Evolutionary conservation across 2,888 invertebrate genomes (phyloP), one percentile per base, ranked within the genome.

Genomic region (Calliphora vomitoria): DNA sequence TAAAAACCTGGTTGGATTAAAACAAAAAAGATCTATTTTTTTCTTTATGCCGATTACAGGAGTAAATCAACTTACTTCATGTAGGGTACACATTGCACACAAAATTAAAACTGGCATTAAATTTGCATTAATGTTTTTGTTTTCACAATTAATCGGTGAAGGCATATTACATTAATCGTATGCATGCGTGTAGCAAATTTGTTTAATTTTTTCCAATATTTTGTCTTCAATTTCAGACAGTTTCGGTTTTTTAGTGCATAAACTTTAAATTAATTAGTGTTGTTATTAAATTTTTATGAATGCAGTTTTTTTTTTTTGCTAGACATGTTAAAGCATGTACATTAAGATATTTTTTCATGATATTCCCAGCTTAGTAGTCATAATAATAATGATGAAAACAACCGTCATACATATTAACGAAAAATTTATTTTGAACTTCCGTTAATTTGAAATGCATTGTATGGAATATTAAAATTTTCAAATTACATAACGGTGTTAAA

Each of bases 401-500:
- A 82, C 13, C 15, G n/a, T 41, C 20, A 68, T 31, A 78, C 44
- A 68, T 20, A 78, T 78, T 71, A 53, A 64, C 55, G 55, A 78
- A 64, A n/a, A 66, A 79, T 62, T 74, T 74, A 53, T 53, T 81
- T 79, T 74, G 3, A 68, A 69, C 86, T 83, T 86, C 86, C 86
- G 86, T 71, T 69, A 75, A 79, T 71, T 74, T 74, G 47, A 74
- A 79, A 82, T 69, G 84, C 86, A 80, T 69, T 62, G 86, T 55
- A 60, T 72, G 75, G 86, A 79, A 86, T 86, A 80, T 62, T 62
- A 69, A 86, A 47, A 31, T 47, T 44, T 75, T 66, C 8, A 81
- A 75, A 86, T 86, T 86, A 69, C 74, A 86, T 86, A 86, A 86
- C 79, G 64, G 86, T 72, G 68, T 64, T 55, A 47, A 68, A 71